phyloP scores from a whole-genome alignment of 1,140 invertebrate genomes.

The Maconellicoccus hirsutus region DNA sequence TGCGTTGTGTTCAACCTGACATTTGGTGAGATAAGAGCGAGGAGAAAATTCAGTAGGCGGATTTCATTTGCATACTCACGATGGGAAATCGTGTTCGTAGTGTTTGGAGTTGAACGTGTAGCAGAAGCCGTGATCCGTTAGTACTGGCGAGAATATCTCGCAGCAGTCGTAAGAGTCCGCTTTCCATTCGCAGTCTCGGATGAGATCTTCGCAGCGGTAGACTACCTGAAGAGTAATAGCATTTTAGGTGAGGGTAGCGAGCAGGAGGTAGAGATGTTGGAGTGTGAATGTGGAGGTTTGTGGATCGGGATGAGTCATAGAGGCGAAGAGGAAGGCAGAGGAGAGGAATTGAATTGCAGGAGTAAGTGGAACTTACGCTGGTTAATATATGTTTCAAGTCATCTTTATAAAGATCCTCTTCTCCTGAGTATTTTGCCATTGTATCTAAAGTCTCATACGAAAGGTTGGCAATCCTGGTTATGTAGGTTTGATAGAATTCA shows the following conservation, averaged over 20 bases:
- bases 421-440: not conserved
- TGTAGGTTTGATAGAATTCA: constrained; percentile 4
- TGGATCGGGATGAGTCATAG: too few species aligned
- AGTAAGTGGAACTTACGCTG: not conserved
- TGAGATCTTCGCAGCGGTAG: constrained; percentile 41
- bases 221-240: constrained; percentile 36
- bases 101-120: constrained; percentile 53
- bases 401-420: not conserved
- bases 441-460: constrained; percentile 21
- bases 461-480: constrained; percentile 15
- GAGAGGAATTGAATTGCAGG: too few species aligned
- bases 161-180: constrained; percentile 47
- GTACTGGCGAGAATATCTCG: constrained; percentile 45
- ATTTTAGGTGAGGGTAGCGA: too few species aligned
- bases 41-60: constrained; percentile 27
- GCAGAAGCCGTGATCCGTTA: constrained; percentile 57
- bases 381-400: constrained; percentile 10
- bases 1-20: not conserved
- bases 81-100: constrained; percentile 38
- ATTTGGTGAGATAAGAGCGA: not conserved
- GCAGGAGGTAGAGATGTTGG: too few species aligned
- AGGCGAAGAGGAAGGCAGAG: too few species aligned
- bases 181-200: constrained; percentile 48
- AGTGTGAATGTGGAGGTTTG: too few species aligned
- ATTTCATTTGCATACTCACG: constrained; percentile 36